Base-by-base conservation (phyloP, 2,113 vertebrate genomes). In the Fukomys damarensis region DNA sequence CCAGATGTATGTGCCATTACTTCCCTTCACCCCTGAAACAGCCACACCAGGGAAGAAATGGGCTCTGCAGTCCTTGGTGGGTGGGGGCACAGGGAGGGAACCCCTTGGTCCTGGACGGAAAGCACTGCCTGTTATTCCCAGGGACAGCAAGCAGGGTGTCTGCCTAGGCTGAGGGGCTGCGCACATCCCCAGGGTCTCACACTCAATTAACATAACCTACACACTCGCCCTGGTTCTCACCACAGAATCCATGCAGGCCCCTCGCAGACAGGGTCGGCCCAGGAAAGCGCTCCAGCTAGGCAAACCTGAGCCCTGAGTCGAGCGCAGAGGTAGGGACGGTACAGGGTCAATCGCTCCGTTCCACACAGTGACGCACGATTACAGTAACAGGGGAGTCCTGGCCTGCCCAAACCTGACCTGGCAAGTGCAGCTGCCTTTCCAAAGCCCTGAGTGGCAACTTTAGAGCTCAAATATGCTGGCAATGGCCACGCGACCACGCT, bases 401-500 rank as follows among this genome's bases (percentile, higher is more conserved):
- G 30, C 66, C 58, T 83, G 43, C 46, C 58, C 38, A 4, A 2
- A 46, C 56, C 2, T 22, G 85, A 87, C 81, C 81, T 12, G 38
- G 19, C 35, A 66, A 24, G 68, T 24, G 79, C 24, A 61, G 54
- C n/a, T n/a, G n/a, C n/a, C 84, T 66, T 54, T 38, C 24, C 66
- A n/a, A 30, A 70, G 30, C 9, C 28, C 70, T 0, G 22, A n/a
- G 22, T 0, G 0, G 11, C n/a, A 54, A 7, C 32, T 91, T 43
- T n/a, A 3, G 52, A 52, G 32, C 2, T 22, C 0, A 11, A 82
- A 72, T 1, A 14, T 0, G 0, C 4, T 26, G 16, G 56, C 32
- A 56, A n/a, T 2, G 7, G 65, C 20, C 19, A 49, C 74, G 66
- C 41, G 41, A 56, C 30, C 41, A 61, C 24, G 59, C 26, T 59